A percentile compares a stretch with the other conserved stretches of the same genome.
These are phyloP conservation scores for Aradophagus sp. DNA, from an alignment of 1,140 invertebrate species.

Conservation along the genomic window DNA sequence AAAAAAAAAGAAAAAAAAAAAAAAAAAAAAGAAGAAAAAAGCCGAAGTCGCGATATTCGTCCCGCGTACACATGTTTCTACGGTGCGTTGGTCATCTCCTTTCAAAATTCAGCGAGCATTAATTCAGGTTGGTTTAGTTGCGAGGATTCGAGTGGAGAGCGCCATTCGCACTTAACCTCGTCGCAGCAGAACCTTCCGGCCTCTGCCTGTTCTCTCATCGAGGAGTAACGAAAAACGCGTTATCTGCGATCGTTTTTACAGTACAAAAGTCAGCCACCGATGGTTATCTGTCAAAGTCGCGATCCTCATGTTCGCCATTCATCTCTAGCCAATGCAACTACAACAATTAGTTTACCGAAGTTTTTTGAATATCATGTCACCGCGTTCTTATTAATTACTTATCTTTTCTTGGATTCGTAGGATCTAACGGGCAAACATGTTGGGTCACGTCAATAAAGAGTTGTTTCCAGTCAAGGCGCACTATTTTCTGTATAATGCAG, in stretches of 20 bases:
- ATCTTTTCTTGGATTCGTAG: too few species aligned
- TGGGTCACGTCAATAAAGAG: constrained; percentile 80
- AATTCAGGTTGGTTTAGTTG: too few species aligned
- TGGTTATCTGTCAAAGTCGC: neutral
- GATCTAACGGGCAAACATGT: constrained; percentile 66
- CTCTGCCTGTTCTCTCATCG: constrained; percentile 3
- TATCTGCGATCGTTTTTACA: constrained; percentile 4
- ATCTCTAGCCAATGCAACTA: neutral
- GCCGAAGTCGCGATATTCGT: too few species aligned
- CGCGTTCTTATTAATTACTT: too few species aligned
- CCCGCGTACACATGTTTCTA: too few species aligned
- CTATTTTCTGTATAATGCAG: constrained; percentile 91
- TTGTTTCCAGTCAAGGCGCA: constrained; percentile 90
- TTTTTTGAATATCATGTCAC: too few species aligned
- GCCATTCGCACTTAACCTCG: constrained; percentile 5
- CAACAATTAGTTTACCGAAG: constrained; percentile 5
- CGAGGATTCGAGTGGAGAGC: too few species aligned
- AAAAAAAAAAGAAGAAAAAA: too few species aligned
- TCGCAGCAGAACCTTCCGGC: neutral
- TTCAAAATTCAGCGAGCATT: too few species aligned
- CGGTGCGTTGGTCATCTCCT: too few species aligned
- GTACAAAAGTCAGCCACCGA: constrained; percentile 17
- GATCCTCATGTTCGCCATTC: neutral
- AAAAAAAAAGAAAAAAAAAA: too few species aligned
- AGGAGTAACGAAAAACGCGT: neutral